These are phyloP conservation scores for Drosophila sp. DNA, from an alignment of 1,140 invertebrate genomes.

Conservation along the genomic window DNA sequence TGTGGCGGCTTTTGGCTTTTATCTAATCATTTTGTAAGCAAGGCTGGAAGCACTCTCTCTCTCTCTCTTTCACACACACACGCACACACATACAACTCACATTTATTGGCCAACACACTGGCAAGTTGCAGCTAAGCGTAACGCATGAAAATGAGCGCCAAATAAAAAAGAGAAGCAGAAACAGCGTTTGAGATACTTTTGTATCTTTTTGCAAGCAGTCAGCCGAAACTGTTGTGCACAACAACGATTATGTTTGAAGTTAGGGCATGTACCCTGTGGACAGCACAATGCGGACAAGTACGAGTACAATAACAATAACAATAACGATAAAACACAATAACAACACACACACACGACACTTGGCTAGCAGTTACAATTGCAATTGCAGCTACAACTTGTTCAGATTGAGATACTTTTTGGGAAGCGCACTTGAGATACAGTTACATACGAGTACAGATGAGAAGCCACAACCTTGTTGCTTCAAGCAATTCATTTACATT, in stretches of 20 bases:
- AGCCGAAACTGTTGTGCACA: conserved; percentile 64
- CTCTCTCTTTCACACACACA: conserved; percentile 24
- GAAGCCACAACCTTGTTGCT: conserved; percentile 21
- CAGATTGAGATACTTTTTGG: conserved; percentile 14
- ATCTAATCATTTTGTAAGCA: conserved; percentile 75
- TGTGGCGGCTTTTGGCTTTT: conserved; percentile 49
- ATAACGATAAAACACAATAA: background rate
- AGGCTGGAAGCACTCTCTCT: conserved; percentile 38
- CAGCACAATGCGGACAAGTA: conserved; percentile 38
- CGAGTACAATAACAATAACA: background rate
- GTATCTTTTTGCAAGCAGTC: conserved; percentile 63
- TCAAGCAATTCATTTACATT: conserved; percentile 42
- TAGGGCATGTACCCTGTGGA: conserved; percentile 33
- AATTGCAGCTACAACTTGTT: conserved; percentile 5
- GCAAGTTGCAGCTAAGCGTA: conserved; percentile 65
- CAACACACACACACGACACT: conserved; percentile 26
- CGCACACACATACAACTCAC: conserved; percentile 6
- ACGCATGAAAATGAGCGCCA: conserved; percentile 63
- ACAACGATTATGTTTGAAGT: conserved; percentile 58
- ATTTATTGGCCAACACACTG: conserved; percentile 1
- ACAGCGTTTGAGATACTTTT: conserved; percentile 57
- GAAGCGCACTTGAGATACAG: conserved; percentile 21
- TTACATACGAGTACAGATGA: conserved; percentile 13
- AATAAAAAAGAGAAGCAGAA: conserved; percentile 27
- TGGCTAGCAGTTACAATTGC: conserved; percentile 17